These are phyloP conservation scores for Drosophila rhopaloa DNA, from an alignment of 1,140 invertebrate species.

Conservation along the genomic window DNA sequence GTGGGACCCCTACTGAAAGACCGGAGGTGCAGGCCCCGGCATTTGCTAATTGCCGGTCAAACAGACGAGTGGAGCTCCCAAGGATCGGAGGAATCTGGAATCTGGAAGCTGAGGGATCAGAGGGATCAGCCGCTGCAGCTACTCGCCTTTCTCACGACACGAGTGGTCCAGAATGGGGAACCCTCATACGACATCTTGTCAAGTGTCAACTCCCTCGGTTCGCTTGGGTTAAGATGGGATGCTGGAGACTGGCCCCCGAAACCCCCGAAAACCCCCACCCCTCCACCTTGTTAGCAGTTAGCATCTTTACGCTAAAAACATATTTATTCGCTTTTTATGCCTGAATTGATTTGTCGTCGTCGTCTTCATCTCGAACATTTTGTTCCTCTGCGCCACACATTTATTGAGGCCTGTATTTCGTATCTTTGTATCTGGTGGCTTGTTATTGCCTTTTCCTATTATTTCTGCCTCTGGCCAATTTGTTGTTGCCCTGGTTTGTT, in stretches of 20 bases:
- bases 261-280: constrained; percentile 7
- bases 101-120: constrained; percentile 50
- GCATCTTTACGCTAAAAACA: constrained; percentile 80
- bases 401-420: constrained; percentile 63
- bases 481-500: constrained; percentile 47
- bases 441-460: constrained; percentile 52
- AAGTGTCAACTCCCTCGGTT: constrained; percentile 36
- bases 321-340: constrained; percentile 83
- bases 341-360: constrained; percentile 82
- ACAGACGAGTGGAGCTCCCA: constrained; percentile 16
- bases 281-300: constrained; percentile 78
- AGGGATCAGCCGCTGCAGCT: constrained; percentile 16
- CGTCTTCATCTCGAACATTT: constrained; percentile 62
- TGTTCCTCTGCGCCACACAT: constrained; percentile 61
- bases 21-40: constrained; percentile 24
- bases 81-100: constrained; percentile 24
- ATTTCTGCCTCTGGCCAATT: constrained; percentile 44
- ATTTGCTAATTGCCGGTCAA: constrained; percentile 53
- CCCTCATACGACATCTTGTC: constrained; percentile 31
- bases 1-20: constrained; percentile 1
- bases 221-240: constrained; percentile 32
- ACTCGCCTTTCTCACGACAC: constrained; percentile 60
- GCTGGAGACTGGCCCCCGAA: constrained; percentile 8
- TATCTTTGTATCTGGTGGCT: constrained; percentile 46
- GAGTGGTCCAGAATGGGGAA: not conserved